Base-by-base conservation (phyloP, 1,140 invertebrate genomes). In the Heliconius hewitsoni region DNA sequence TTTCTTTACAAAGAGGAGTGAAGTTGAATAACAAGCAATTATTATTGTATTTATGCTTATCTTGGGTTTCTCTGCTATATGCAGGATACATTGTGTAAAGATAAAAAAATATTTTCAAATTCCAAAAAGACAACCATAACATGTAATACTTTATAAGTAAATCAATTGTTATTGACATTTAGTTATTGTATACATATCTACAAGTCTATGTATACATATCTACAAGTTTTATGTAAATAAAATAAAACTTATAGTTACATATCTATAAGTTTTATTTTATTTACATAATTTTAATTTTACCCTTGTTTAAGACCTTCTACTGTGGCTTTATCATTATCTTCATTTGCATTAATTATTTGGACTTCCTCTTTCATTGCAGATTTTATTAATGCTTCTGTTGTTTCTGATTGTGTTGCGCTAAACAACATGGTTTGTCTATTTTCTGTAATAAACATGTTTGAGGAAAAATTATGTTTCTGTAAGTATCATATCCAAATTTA, bases 401-500 rank as follows among this genome's bases (percentile, higher is more conserved):
- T 98, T 79, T 96, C 95, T 2, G 97, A 97, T 74, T 96, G 95
- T 77, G 98, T 98, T 1, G 98, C 98, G 93, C 97, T 98, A 87
- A 98, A 98, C 77, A 98, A 91, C 97, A 98, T 97, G 23, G 97
- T 98, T 93, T 98, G 98, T 83, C 98, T 94, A 76, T 96, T 95
- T 89, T 91, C 92, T 94, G 79, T 79, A 87, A 91, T 57, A 50
- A 74, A 79, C 39, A 70, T 39, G 39, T 72, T 30, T 37, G 39
- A 52, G 13, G 13, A 46, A 50, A 6, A 37, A 71, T 50, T 9
- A 72, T 37, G 34, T 71, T 8, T 18, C 23, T 73, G 4, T 46
- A 46, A 46, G 42, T 13, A 1, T 13, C 18, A 52, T 19, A 52
- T 19, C 18, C 50, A 52, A 19, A 8, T 19, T 52, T 52, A 52